Conservation (phyloP, 2,113 vertebrate genomes). For the Ciconia stormi region DNA sequence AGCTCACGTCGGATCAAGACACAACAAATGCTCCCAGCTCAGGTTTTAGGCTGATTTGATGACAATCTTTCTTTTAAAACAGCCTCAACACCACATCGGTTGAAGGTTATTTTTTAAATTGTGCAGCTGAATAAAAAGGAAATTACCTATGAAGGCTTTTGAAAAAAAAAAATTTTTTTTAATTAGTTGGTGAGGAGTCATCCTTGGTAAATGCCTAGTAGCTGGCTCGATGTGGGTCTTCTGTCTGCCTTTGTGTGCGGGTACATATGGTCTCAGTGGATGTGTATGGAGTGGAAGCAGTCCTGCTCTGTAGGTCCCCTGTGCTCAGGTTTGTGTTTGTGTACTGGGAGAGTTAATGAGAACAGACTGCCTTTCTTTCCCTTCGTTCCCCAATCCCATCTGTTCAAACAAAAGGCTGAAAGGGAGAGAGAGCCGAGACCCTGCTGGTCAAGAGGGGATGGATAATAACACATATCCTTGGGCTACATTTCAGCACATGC, state of each 20-base stretch:
- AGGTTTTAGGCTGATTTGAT: background rate
- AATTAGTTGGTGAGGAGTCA: slow-evolving; percentile 45
- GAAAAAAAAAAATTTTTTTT: background rate
- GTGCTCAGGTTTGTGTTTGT: slow-evolving; percentile 80
- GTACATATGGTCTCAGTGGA: slow-evolving; percentile 65
- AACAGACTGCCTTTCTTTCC: slow-evolving; percentile 82
- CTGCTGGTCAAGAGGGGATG: slow-evolving; percentile 84
- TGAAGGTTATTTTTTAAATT: slow-evolving; percentile 45
- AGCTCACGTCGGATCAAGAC: background rate
- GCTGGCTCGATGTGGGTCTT: slow-evolving; percentile 2
- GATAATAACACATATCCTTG: slow-evolving; percentile 85
- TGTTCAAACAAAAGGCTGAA: slow-evolving; percentile 86
- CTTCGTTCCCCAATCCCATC: slow-evolving; percentile 78
- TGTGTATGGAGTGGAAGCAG: slow-evolving; percentile 65
- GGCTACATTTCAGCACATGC: slow-evolving; percentile 84
- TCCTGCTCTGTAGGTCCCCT: slow-evolving; percentile 69
- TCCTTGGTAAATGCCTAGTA: slow-evolving; percentile 51
- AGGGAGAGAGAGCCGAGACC: slow-evolving; percentile 80
- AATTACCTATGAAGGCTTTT: background rate
- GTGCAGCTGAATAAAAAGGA: background rate
- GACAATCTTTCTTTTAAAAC: background rate
- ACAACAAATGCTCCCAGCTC: background rate
- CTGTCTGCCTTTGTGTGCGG: slow-evolving; percentile 63
- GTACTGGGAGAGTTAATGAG: slow-evolving; percentile 82
- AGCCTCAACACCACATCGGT: background rate